A percentile compares a stretch with the other conserved stretches of the same genome.
Evolutionary conservation across 2,888 invertebrate genomes (phyloP).

Genomic region (Campopleginae sp.): DNA sequence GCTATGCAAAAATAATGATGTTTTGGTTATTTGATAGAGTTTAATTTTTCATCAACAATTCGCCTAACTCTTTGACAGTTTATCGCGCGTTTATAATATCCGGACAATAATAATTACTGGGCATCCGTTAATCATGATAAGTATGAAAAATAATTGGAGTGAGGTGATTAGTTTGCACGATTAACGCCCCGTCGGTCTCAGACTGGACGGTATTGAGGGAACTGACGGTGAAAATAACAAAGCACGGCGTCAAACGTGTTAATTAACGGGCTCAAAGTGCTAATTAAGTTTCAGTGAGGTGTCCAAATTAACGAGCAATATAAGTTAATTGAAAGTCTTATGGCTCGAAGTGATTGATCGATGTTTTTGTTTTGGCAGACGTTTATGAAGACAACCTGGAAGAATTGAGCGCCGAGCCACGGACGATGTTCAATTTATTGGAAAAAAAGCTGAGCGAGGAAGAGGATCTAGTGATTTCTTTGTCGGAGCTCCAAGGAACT

Average conservation of each 20-base stretch:
- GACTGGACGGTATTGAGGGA: not conserved
- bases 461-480: constrained; percentile 87
- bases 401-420: constrained; percentile 87
- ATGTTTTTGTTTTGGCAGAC: constrained; percentile 82
- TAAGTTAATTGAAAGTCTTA: not conserved
- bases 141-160: not conserved
- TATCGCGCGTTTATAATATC: not conserved
- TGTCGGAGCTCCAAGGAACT: constrained; percentile 89
- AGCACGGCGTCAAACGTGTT: not conserved
- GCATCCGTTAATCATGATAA: not conserved
- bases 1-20: not conserved
- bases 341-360: not conserved
- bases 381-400: constrained; percentile 89
- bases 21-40: not conserved
- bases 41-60: not conserved
- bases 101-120: not conserved
- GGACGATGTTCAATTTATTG: constrained; percentile 87
- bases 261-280: not conserved
- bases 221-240: not conserved
- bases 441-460: constrained; percentile 88
- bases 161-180: not conserved
- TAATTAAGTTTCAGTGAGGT: not conserved
- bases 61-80: not conserved
- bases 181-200: not conserved
- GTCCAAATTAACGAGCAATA: not conserved